Evolutionary conservation across 2,113 vertebrate species (phyloP), one percentile per base, ranked within the genome.

Genomic region (Ophthalmotilapia sp.): DNA sequence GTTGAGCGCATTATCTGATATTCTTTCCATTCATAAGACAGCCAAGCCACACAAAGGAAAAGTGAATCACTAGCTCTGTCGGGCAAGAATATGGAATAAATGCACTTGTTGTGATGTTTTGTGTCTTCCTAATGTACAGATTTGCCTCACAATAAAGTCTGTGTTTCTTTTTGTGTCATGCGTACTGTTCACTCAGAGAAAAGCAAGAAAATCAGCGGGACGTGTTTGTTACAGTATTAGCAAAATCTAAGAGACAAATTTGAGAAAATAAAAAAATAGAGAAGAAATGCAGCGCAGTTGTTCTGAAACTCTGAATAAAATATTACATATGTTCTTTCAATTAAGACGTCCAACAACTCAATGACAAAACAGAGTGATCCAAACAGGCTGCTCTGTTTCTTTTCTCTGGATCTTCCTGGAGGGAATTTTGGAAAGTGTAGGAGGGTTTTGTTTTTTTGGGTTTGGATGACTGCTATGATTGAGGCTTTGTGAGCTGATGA

Each of bases 311-410:
- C 12, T 79, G 33, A 90, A 89, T 85, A 80, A 84, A 92, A 90
- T 73, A 92, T 82, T 58, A 60, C 75, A 79, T 42, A 21, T 83
- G 70, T 81, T 77, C 23, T 87, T 90, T 90, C 80, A 89, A 62
- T 90, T 90, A 90, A 77, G 84, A 86, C 87, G 75, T 75, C 33
- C 82, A 92, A 92, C 90, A 93, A 92, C 80, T 90, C 85, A 65
- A 53, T 87, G 80, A 80, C 70, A 87, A 55, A 68, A 81, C 19
- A 9, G 17, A 58, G 33, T 85, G 85, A 91, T 92, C 86, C 92
- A 90, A 91, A 73, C 56, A 60, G 19, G 17, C 81, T 62, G 13
- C 65, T 90, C 55, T 86, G 53, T 79, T 90, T 90, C 81, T 90
- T 73, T 91, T 82, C 56, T 53, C 56, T 47, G 53, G 62, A 87